A percentile compares a stretch with the other conserved stretches of the same genome.
These are phyloP conservation scores for Strigamia transsilvanica DNA, from an alignment of 2,888 invertebrate genomes.

Conservation along the genomic window DNA sequence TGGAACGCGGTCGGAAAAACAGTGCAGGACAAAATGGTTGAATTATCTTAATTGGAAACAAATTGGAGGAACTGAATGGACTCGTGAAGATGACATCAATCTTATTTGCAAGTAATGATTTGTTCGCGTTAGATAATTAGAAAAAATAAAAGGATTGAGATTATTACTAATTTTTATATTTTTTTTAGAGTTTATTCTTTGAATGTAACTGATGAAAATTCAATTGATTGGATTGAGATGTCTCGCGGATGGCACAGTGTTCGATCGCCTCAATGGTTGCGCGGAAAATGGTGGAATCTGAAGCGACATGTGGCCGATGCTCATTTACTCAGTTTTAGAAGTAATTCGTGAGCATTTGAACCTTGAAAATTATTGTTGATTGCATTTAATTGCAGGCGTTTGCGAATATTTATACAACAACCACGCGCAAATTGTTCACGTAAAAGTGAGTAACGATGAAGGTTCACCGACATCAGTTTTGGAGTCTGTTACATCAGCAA, in stretches of 20 bases:
- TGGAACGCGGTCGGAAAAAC: conserved; percentile 66
- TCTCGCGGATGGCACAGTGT: conserved; percentile 65
- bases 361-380: background rate
- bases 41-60: conserved; percentile 67
- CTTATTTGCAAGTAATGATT: conserved; percentile 63
- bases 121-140: background rate
- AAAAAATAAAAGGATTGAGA: background rate
- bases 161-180: conserved; percentile 28
- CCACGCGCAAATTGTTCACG: conserved; percentile 60
- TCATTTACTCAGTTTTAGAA: conserved; percentile 61
- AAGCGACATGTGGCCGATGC: conserved; percentile 64
- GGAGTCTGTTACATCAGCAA: background rate
- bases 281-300: conserved; percentile 67
- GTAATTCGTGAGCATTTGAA: conserved; percentile 52
- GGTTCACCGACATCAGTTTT: conserved; percentile 52
- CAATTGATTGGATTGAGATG: conserved; percentile 65
- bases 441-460: conserved; percentile 56
- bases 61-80: conserved; percentile 66
- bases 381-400: conserved; percentile 59
- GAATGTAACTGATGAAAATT: conserved; percentile 63
- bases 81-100: conserved; percentile 65
- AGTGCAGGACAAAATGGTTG: conserved; percentile 68
- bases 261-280: conserved; percentile 66
- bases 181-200: conserved; percentile 62
- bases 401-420: conserved; percentile 61